A percentile compares a stretch with the other conserved stretches of the same genome.
These are phyloP conservation scores for Melieria omissa DNA, from an alignment of 2,888 invertebrate species.

Conservation along the genomic window DNA sequence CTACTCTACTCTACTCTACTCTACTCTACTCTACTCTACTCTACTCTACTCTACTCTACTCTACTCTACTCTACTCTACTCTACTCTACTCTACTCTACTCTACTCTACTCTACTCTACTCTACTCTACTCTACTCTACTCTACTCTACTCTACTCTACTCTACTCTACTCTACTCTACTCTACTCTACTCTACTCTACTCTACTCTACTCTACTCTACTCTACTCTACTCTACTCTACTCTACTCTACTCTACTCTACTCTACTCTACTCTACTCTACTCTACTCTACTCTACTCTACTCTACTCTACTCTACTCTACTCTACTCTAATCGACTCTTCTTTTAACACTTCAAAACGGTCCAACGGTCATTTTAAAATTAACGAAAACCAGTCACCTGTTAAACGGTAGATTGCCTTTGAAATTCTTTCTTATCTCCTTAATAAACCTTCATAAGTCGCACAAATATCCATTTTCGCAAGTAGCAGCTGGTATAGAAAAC, in stretches of 20 bases:
- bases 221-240: neutral
- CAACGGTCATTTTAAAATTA: too few relatives aligned
- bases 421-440: too few relatives aligned
- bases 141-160: constrained; percentile 21
- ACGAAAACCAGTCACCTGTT: too few relatives aligned
- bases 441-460: too few relatives aligned
- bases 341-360: neutral
- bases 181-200: constrained; percentile 16
- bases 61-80: constrained; percentile 17
- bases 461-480: too few relatives aligned
- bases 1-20: constrained; percentile 17
- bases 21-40: constrained; percentile 17
- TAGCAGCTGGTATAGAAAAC: too few relatives aligned
- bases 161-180: constrained; percentile 19
- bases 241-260: neutral
- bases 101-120: constrained; percentile 20
- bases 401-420: too few relatives aligned
- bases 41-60: constrained; percentile 17
- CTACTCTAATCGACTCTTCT: constrained; percentile 20
- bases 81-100: constrained; percentile 17
- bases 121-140: constrained; percentile 21
- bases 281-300: constrained; percentile 25
- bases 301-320: constrained; percentile 25
- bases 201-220: constrained; percentile 16
- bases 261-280: constrained; percentile 17